Evolutionary conservation across 1,140 invertebrate genomes (phyloP).

Genomic region (Octopus sinensis): DNA sequence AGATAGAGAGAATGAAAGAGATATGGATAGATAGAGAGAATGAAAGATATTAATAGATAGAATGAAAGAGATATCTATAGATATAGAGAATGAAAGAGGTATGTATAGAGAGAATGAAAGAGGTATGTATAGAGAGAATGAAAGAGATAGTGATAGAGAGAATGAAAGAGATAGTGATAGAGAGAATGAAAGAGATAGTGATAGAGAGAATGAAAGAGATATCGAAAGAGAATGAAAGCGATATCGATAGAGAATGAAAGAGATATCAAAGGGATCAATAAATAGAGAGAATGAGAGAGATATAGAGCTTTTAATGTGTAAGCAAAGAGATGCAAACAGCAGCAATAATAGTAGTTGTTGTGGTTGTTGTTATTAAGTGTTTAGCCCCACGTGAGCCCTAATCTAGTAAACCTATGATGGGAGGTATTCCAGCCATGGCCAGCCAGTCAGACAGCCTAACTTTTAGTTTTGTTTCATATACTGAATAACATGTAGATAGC

Average conservation of each 20-base stretch:
- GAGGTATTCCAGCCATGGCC: too few relatives aligned
- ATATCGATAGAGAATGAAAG: background rate
- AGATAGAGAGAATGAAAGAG: background rate
- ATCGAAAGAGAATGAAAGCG: background rate
- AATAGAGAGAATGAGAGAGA: background rate
- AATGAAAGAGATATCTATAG: background rate
- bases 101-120: background rate
- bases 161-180: background rate
- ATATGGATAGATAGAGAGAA: background rate
- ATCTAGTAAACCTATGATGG: too few relatives aligned
- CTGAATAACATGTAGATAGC: too few relatives aligned
- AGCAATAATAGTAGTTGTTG: too few relatives aligned
- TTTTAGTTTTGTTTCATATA: too few relatives aligned
- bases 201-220: background rate
- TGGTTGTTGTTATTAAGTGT: too few relatives aligned
- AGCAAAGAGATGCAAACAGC: too few relatives aligned
- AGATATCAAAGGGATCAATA: background rate
- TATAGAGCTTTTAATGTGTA: too few relatives aligned
- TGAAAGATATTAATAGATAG: background rate
- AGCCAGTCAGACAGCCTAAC: too few relatives aligned
- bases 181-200: background rate
- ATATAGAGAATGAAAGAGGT: background rate
- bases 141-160: background rate
- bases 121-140: background rate
- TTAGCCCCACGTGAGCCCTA: too few relatives aligned